Conservation (phyloP, 2,888 invertebrate genomes). For the Acanthosepion lycidas region DNA sequence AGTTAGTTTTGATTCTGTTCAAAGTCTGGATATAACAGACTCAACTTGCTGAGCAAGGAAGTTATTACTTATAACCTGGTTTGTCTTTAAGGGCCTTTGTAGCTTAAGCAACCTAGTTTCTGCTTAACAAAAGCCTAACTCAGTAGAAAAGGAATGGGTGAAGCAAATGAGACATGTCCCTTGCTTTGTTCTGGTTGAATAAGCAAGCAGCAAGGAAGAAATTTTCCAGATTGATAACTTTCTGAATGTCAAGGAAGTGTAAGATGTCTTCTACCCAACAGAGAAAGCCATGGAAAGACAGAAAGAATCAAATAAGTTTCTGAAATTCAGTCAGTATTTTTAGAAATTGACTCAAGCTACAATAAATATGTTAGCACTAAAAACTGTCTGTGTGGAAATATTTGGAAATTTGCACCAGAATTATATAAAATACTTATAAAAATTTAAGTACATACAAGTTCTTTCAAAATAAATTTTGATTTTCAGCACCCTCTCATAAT, state of each 20-base stretch:
- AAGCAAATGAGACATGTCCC: background rate
- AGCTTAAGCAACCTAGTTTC: background rate
- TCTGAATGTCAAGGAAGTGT: background rate
- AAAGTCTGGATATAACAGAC: background rate
- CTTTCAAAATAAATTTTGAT: too few species aligned
- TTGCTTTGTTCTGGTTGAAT: too few species aligned
- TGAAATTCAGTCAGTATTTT: background rate
- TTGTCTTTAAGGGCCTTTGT: background rate
- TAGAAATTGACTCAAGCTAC: background rate
- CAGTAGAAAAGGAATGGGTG: too few species aligned
- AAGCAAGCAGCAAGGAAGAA: background rate
- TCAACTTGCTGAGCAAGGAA: background rate
- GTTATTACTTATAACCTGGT: background rate
- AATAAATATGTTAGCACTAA: background rate
- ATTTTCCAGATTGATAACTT: background rate
- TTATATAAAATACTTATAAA: background rate
- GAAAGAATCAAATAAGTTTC: background rate
- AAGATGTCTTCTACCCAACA: background rate
- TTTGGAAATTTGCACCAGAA: background rate
- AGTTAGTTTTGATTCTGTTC: too few species aligned
- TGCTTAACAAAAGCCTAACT: background rate
- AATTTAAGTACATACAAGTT: too few species aligned
- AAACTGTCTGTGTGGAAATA: background rate
- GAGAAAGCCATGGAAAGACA: background rate
- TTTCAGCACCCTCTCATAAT: too few species aligned